Conservation (phyloP, 2,113 vertebrate genomes). For the Physeter macrocephalus region DNA sequence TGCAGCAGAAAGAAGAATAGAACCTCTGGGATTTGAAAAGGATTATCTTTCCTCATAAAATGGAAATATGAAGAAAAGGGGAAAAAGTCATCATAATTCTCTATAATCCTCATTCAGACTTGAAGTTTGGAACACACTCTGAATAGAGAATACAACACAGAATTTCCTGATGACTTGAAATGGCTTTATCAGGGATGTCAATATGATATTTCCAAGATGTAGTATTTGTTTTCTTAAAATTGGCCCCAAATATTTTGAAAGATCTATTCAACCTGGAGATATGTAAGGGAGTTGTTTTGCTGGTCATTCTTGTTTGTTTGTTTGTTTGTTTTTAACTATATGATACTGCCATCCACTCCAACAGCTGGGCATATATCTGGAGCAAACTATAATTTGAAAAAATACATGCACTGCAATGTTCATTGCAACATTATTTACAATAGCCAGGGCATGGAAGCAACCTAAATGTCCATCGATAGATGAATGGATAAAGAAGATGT, state of each 20-base stretch:
- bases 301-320: conserved; percentile 32
- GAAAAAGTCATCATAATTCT: neutral
- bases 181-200: neutral
- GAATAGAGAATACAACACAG: neutral
- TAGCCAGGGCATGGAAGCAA: too few species aligned
- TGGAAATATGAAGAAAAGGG: neutral
- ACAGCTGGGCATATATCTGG: too few species aligned
- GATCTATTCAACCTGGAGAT: neutral
- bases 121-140: neutral
- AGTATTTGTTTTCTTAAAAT: conserved; percentile 42
- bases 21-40: neutral
- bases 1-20: neutral
- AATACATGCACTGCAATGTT: too few species aligned
- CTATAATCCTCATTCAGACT: neutral
- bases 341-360: too few species aligned
- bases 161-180: neutral
- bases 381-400: too few species aligned
- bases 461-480: too few species aligned
- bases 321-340: too few species aligned
- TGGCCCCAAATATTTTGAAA: conserved; percentile 20
- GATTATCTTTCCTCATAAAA: neutral
- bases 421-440: too few species aligned
- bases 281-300: conserved; percentile 35
- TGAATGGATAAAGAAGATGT: too few species aligned
- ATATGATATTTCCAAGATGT: neutral